phyloP scores from a whole-genome alignment of 1,140 invertebrate species.

The Cherax quadricarinatus region DNA sequence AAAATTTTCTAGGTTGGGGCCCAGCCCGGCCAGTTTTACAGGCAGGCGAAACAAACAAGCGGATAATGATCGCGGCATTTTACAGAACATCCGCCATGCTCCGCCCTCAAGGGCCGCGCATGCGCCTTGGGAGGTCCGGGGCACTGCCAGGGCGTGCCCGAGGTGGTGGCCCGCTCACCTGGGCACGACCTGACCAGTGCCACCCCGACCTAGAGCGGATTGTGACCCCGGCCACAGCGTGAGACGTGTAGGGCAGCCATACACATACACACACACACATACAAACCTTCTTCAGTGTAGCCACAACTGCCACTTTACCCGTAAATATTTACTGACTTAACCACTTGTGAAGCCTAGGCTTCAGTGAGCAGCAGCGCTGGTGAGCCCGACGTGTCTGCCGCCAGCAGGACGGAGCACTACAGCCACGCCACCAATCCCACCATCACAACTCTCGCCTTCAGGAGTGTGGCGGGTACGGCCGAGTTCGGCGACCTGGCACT shows the following conservation, averaged over 20 bases:
- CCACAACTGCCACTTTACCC: neutral
- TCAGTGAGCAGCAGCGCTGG: conserved; percentile 11
- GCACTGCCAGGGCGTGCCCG: conserved; percentile 9
- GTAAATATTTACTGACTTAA: conserved; percentile 49
- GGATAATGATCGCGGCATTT: conserved; percentile 65
- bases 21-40: conserved; percentile 26
- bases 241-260: conserved; percentile 40
- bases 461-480: conserved; percentile 61
- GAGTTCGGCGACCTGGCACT: conserved; percentile 70
- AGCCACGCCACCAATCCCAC: conserved; percentile 3
- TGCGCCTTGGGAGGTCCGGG: conserved; percentile 33
- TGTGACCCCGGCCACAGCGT: conserved; percentile 53
- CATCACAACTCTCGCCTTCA: conserved; percentile 41
- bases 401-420: neutral
- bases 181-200: conserved; percentile 67
- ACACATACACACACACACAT: neutral
- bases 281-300: neutral
- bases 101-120: conserved; percentile 27
- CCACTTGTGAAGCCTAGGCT: conserved; percentile 17
- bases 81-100: conserved; percentile 37
- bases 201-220: conserved; percentile 60
- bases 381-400: neutral
- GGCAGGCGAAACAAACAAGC: conserved; percentile 65
- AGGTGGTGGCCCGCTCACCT: conserved; percentile 60
- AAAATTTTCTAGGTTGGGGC: neutral